Evolutionary conservation across 2,888 invertebrate species (phyloP), one percentile per base, ranked within the genome.

Genomic region (Ochlodes sylvanus): DNA sequence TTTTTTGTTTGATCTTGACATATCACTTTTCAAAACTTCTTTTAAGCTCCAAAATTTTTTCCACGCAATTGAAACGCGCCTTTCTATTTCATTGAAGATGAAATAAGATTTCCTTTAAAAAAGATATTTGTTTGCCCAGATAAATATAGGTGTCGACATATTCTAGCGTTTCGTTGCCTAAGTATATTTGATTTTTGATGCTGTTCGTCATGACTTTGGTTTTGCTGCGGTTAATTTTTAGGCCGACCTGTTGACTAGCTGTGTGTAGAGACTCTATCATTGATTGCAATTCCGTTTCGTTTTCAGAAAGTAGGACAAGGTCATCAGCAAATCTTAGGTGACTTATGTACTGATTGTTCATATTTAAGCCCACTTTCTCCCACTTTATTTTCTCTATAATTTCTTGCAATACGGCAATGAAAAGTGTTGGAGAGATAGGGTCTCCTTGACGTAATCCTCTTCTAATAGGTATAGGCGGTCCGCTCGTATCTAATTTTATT

Each of bases 361-460:
- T 50, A 15, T 7, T 64, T 7, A 56, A 7, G 15, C 64, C 64
- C 9, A 47, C 17, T 32, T 54, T 44, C 7, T 55, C 15, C 67
- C 61, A 67, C 10, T 42, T 47, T 32, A 61, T 12, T 32, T 55
- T 44, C 3, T 12, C 1, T 4, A 61, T 32, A 7, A 61, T 14
- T 1, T 19, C 17, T 17, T 68, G 56, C 34, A 63, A 17, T 9
- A 68, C 68, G 2, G 68, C 47, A 14, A 57, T 63, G 7, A 68
- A 68, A 17, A 58, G 19, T 21, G 44, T 56, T 9, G 62, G 62
- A 2, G 56, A 56, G 12, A 62, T 32, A 17, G 62, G 62, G 50
- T 63, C 68, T n/a, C 63, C 63, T 42, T 68, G 57, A 12, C 68
- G 34, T 0, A 56, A 62, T 5, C 58, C 63, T 58, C 63, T 68